phyloP scores from a whole-genome alignment of 2,888 invertebrate genomes.

The Acronicta alni region DNA sequence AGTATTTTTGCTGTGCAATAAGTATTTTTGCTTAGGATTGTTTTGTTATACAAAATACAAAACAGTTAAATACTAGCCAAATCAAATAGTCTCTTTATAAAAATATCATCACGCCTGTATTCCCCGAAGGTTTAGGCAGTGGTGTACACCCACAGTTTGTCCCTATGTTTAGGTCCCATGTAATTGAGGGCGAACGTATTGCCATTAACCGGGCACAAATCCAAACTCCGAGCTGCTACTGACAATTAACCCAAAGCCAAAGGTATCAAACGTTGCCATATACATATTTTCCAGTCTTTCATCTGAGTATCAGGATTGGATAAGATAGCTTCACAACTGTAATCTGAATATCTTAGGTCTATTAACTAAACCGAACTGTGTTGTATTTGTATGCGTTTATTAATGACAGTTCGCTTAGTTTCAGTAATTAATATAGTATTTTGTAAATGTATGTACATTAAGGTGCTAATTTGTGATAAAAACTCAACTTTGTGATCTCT shows the following conservation, averaged over 20 bases:
- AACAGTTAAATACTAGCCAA: no score
- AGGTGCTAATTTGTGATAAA: slow-evolving; percentile 76
- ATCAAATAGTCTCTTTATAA: no score
- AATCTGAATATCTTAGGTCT: slow-evolving; percentile 12
- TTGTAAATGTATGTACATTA: slow-evolving; percentile 35
- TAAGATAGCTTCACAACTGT: slow-evolving; percentile 3
- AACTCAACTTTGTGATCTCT: slow-evolving; percentile 69
- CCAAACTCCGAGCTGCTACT: no score
- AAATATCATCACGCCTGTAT: no score
- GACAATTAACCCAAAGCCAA: slow-evolving; percentile 32
- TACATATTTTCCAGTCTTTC: slow-evolving; percentile 2
- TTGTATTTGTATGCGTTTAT: slow-evolving; percentile 13
- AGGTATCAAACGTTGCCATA: slow-evolving; percentile 26
- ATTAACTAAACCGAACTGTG: slow-evolving; percentile 12
- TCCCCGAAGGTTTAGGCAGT: no score
- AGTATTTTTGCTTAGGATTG: no score
- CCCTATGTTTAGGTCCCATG: no score
- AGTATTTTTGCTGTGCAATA: no score
- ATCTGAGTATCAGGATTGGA: slow-evolving; percentile 19
- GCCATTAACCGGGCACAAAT: no score
- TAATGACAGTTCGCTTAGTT: slow-evolving; percentile 16
- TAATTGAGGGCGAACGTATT: no score
- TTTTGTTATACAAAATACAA: no score
- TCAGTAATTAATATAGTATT: slow-evolving; percentile 18
- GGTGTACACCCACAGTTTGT: no score